These are phyloP conservation scores for Ictalurus punctatus DNA, from an alignment of 2,113 vertebrate genomes.

Conservation along the genomic window DNA sequence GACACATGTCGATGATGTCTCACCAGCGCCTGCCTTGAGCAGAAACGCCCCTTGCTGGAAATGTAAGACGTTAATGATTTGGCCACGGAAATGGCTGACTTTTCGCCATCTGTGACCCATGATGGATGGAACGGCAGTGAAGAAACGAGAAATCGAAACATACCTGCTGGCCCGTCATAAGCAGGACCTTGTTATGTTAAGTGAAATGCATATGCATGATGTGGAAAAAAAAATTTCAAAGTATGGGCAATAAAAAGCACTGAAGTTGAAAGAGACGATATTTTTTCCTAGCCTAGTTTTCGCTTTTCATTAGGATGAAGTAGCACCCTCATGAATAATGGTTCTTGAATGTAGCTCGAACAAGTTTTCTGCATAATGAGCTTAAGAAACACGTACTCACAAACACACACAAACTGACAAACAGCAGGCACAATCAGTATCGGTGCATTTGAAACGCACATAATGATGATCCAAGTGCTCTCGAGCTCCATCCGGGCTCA, in stretches of 20 bases:
- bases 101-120: constrained; percentile 1
- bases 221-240: background rate
- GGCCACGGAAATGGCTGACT: constrained; percentile 36
- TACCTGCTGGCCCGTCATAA: constrained; percentile 13
- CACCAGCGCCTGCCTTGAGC: constrained; percentile 4
- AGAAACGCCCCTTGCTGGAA: constrained; percentile 29
- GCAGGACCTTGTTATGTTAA: background rate
- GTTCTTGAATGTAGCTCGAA: constrained; percentile 39
- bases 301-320: constrained; percentile 36
- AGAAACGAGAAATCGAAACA: background rate
- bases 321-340: constrained; percentile 39
- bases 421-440: constrained; percentile 43
- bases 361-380: constrained; percentile 39
- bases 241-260: background rate
- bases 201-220: background rate
- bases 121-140: background rate
- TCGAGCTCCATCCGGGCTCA: constrained; percentile 54
- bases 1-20: constrained; percentile 46
- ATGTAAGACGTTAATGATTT: constrained; percentile 42
- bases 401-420: constrained; percentile 18
- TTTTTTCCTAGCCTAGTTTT: constrained; percentile 25
- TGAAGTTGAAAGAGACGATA: background rate
- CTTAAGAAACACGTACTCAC: constrained; percentile 11
- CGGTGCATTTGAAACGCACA: constrained; percentile 41
- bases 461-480: constrained; percentile 53